Base-by-base conservation (phyloP, 1,140 invertebrate genomes). In the Macrocentrus cingulum region DNA sequence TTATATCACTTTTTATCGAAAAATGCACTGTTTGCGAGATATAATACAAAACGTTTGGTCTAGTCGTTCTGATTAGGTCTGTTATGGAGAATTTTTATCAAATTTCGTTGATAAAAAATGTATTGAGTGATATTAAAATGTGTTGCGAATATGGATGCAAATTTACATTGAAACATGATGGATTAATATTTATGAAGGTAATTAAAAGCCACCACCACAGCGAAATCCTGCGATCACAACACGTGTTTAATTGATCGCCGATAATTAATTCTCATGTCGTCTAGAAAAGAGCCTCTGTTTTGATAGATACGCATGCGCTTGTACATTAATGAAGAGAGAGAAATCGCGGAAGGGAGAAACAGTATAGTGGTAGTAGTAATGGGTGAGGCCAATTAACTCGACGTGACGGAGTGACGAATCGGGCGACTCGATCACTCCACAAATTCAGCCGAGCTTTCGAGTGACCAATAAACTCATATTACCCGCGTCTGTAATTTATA, bases 401-500 rank as follows among this genome's bases (percentile, higher is more conserved):
- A 46, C 41, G 53, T 56, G 53, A 56, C 53, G 53, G 42, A 22
- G 22, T 56, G 53, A 56, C 37, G 15, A 56, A 56, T 46, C 41
- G 39, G 42, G 20, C 32, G 53, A 56, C 42, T 56, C 25, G 42
- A 56, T 56, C 36, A 56, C 42, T 39, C 56, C 59, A 63, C 67
- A 60, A 55, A 36, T 61, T 67, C 52, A 5, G 9, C 25, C 25
- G 25, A 29, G 25, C 25, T 29, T 29, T 29, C 25, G 25, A 29
- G 25, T 29, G 25, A 5, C 25, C 25, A 9, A 29, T 5, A 29
- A 29, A 29, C 9, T 29, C 25, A 29, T 29, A 29, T 29, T 29
- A 29, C 25, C 9, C 25, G 25, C 4, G 25, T 29, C 25, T 29
- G 9, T 29, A 29, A 29, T 29, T 29, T 29, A 29, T 29, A 29